Evolutionary conservation across 1,140 invertebrate genomes (phyloP).

Genomic region (Conus betulinus): DNA sequence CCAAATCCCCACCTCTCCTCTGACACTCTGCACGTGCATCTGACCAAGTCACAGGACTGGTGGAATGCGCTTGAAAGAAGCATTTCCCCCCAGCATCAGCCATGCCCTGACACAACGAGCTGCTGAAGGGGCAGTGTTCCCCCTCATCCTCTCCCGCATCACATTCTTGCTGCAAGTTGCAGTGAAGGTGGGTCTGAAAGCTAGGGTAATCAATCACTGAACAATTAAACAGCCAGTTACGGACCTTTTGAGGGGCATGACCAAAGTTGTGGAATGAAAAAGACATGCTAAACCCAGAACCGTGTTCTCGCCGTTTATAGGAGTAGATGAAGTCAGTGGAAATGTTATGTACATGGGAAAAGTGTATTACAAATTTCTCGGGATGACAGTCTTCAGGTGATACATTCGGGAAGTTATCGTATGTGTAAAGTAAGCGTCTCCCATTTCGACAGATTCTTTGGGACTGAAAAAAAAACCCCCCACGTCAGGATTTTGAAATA

Average conservation of each 20-base stretch:
- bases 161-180: constrained; percentile 13
- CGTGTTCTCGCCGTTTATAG: not conserved
- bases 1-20: not conserved
- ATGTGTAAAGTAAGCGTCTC: no score
- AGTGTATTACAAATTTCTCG: not conserved
- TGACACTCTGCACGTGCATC: not conserved
- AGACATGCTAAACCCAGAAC: not conserved
- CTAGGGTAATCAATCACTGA: not conserved
- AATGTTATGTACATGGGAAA: not conserved
- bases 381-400: not conserved
- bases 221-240: not conserved
- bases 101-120: not conserved
- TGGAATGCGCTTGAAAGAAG: not conserved
- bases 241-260: not conserved
- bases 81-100: not conserved
- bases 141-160: constrained; percentile 17
- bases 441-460: no score
- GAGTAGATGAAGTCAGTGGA: no score
- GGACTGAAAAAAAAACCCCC: no score
- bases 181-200: constrained; percentile 14
- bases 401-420: no score
- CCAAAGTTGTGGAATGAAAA: not conserved
- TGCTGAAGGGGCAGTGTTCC: constrained; percentile 21
- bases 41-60: not conserved
- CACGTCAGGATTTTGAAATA: not conserved